Evolutionary conservation across 2,888 invertebrate genomes (phyloP).

Genomic region (Ectropis crepuscularia): DNA sequence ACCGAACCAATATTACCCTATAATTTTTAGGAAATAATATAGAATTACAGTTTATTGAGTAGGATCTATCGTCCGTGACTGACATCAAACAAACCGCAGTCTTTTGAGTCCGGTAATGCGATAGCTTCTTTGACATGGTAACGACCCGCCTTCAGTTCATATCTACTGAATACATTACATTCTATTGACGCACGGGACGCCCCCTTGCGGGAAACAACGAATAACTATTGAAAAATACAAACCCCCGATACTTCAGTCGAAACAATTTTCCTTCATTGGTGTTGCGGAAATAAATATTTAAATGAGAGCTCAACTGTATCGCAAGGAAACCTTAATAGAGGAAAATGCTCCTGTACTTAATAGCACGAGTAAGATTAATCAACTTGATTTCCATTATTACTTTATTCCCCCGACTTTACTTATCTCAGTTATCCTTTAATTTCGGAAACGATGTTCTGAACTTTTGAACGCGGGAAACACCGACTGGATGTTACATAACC

Average conservation of each 20-base stretch:
- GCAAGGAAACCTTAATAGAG: constrained; percentile 30
- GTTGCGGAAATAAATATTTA: constrained; percentile 38
- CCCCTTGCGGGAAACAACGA: constrained; percentile 47
- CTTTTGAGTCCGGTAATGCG: constrained; percentile 78
- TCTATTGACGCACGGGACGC: constrained; percentile 57
- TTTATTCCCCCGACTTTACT: constrained; percentile 17
- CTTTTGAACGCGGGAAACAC: constrained; percentile 12
- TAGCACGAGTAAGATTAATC: constrained; percentile 28
- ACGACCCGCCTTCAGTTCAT: constrained; percentile 69
- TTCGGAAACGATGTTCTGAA: constrained; percentile 15
- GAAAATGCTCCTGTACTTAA: constrained; percentile 26
- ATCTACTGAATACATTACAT: constrained; percentile 76
- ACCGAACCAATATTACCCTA: constrained; percentile 11
- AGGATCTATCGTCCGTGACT: constrained; percentile 55
- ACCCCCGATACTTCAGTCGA: constrained; percentile 34
- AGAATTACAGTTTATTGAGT: constrained; percentile 55
- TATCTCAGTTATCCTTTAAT: constrained; percentile 24
- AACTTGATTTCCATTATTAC: constrained; percentile 29
- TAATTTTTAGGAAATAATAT: constrained; percentile 44
- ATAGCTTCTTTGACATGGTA: constrained; percentile 84
- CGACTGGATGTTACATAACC: constrained; percentile 33
- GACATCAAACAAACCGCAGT: constrained; percentile 77
- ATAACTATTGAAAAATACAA: constrained; percentile 64
- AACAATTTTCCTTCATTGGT: constrained; percentile 39
- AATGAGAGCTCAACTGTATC: constrained; percentile 33